Evolutionary conservation across 2,113 vertebrate species (phyloP).

Genomic region (Podarcis raffonei): DNA sequence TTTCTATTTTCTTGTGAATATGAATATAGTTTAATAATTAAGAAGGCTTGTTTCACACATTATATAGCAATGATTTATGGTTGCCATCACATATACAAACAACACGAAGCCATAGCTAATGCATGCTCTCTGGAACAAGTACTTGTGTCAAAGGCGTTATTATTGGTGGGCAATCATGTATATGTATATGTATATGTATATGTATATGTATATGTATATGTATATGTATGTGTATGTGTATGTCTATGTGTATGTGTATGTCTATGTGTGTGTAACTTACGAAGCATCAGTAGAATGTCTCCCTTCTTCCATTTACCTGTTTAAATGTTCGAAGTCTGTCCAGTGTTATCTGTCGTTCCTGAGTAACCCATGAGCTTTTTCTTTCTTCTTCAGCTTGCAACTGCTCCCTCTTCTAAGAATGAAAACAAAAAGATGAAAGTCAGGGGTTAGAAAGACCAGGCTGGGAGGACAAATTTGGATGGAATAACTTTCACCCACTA

Average conservation of each 20-base stretch:
- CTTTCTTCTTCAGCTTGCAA: constrained; percentile 88
- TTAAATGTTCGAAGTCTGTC: constrained; percentile 93
- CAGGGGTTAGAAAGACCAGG: neutral
- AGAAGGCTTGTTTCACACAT: neutral
- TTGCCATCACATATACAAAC: neutral
- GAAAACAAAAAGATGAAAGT: constrained; percentile 2
- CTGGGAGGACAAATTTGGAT: neutral
- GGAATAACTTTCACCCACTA: neutral
- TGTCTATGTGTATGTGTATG: neutral
- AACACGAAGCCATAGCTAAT: neutral
- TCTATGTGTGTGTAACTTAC: neutral
- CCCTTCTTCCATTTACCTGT: constrained; percentile 79
- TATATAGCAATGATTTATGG: neutral
- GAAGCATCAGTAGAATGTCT: neutral
- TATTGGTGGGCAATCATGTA: neutral
- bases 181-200: too few species aligned
- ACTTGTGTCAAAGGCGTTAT: neutral
- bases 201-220: neutral
- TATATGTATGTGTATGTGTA: too few species aligned
- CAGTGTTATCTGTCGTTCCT: constrained; percentile 92
- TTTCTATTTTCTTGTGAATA: neutral
- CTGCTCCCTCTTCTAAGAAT: constrained; percentile 77
- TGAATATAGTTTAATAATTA: neutral
- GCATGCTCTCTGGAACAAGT: neutral
- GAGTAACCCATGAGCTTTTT: constrained; percentile 86